Evolutionary conservation across 2,888 invertebrate species (phyloP).

Genomic region (Prenolepis imparis): DNA sequence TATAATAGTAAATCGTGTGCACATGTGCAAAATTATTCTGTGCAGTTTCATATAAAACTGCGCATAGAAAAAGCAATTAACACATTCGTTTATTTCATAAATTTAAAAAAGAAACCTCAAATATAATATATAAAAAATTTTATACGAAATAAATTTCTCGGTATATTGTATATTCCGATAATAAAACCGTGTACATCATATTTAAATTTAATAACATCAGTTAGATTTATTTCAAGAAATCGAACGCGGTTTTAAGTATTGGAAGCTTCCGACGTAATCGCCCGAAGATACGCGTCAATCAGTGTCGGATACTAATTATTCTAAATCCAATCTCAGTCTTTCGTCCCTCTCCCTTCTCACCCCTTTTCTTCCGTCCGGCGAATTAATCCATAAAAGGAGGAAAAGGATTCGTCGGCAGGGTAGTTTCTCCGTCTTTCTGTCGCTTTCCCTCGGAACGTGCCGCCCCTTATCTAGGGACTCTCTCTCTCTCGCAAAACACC

Average conservation of each 20-base stretch:
- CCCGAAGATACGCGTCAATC: slow-evolving; percentile 30
- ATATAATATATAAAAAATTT: background rate
- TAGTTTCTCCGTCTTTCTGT: background rate
- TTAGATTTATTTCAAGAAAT: background rate
- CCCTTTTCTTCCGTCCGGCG: background rate
- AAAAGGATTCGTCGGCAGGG: slow-evolving; percentile 10
- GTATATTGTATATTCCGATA: background rate
- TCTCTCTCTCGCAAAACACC: slow-evolving; percentile 52
- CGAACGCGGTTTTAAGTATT: background rate
- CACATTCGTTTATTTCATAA: background rate
- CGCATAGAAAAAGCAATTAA: background rate
- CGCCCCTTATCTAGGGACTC: slow-evolving; percentile 68
- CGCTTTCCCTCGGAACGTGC: background rate
- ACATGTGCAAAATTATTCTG: background rate
- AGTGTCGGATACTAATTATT: slow-evolving; percentile 43
- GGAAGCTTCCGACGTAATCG: background rate
- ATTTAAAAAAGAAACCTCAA: background rate
- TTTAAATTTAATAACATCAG: background rate
- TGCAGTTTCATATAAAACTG: background rate
- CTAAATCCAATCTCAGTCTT: slow-evolving; percentile 41
- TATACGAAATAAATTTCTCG: background rate
- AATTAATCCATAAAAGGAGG: slow-evolving; percentile 51
- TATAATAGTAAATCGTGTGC: background rate
- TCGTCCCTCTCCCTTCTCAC: background rate
- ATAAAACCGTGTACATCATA: background rate